phyloP scores from a whole-genome alignment of 2,113 vertebrate genomes.

The Alosa alosa region DNA sequence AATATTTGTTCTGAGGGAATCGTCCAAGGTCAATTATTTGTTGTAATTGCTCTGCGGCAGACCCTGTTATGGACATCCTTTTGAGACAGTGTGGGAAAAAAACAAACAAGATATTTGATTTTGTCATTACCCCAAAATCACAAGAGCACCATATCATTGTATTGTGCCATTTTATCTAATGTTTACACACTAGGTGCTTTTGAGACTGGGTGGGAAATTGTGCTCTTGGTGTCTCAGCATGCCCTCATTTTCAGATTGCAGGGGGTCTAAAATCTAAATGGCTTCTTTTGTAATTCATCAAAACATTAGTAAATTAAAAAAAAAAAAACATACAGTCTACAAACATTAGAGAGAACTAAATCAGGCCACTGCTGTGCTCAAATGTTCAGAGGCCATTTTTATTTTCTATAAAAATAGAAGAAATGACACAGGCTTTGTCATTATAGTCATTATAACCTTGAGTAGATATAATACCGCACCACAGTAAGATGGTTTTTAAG shows the following conservation, averaged over 20 bases:
- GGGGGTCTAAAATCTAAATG: neutral
- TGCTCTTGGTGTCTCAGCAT: neutral
- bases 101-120: constrained; percentile 7
- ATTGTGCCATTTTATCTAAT: neutral
- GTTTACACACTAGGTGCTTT: neutral
- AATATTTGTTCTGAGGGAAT: constrained; percentile 34
- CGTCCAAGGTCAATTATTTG: constrained; percentile 52
- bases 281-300: neutral
- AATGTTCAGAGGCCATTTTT: neutral
- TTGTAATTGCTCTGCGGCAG: constrained; percentile 63
- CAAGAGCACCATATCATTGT: neutral
- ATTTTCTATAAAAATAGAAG: neutral
- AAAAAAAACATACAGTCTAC: neutral
- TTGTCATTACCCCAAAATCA: neutral
- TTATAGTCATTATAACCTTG: neutral
- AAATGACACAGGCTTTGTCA: neutral
- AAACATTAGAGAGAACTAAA: neutral
- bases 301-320: no score
- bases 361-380: neutral
- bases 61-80: constrained; percentile 43
- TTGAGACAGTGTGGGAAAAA: neutral
- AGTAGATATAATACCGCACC: neutral
- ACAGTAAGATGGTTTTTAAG: neutral
- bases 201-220: neutral
- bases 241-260: neutral